phyloP scores from a whole-genome alignment of 2,888 invertebrate genomes.

The Schizaphis graminum region DNA sequence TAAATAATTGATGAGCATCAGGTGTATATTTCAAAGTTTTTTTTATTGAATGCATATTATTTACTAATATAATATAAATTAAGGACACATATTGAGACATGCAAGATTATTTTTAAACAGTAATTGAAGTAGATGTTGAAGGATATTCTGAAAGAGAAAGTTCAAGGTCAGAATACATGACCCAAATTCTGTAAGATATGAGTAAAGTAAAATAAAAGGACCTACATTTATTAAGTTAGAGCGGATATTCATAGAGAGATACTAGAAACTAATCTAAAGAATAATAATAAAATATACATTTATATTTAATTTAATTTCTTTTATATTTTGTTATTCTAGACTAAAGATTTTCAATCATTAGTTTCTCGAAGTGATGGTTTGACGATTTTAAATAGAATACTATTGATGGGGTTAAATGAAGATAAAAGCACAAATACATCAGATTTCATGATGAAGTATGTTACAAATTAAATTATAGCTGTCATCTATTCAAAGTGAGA shows the following conservation, averaged over 20 bases:
- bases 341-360: conserved; percentile 63
- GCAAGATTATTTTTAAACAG: background rate
- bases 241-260: background rate
- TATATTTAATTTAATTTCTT: too few species aligned
- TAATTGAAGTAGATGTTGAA: too few species aligned
- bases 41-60: background rate
- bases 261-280: background rate
- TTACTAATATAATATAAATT: background rate
- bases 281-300: too few species aligned
- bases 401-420: conserved; percentile 51
- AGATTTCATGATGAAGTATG: conserved; percentile 53
- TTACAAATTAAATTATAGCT: background rate
- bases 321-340: conserved; percentile 22
- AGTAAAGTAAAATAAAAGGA: background rate
- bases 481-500: too few species aligned
- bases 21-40: too few species aligned
- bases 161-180: too few species aligned
- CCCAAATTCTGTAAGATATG: background rate
- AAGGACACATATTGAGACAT: background rate
- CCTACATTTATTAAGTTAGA: background rate
- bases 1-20: too few species aligned
- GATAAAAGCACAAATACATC: conserved; percentile 37
- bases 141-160: too few species aligned
- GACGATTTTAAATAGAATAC: conserved; percentile 52
- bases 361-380: conserved; percentile 55